Evolutionary conservation across 2,888 invertebrate species (phyloP), one percentile per base, ranked within the genome.

Genomic region (Oxycera nigricornis): DNA sequence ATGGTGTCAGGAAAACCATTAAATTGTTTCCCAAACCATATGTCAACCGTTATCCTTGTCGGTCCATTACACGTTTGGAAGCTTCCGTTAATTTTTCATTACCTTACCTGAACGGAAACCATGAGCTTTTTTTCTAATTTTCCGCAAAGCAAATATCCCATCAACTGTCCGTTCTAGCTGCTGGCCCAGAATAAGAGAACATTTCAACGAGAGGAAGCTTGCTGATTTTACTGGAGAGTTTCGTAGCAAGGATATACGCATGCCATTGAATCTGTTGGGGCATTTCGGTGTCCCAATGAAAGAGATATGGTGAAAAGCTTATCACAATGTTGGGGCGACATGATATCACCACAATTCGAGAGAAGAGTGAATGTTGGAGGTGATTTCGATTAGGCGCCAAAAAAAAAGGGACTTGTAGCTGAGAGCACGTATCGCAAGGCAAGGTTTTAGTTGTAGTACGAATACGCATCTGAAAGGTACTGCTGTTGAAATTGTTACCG

Each of bases 321-420:
- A 1, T 11, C 2, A 35, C 2, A n/a, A 20, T 7, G 17, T 31
- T n/a, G n/a, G n/a, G n/a, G n/a, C n/a, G n/a, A n/a, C n/a, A n/a
- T n/a, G n/a, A n/a, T n/a, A n/a, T n/a, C n/a, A n/a, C n/a, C n/a
- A n/a, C n/a, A n/a, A n/a, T n/a, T n/a, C n/a, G n/a, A n/a, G n/a
- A 6, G 11, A 20, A 41, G 65, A 30, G 30, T 59, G 30, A 65
- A 65, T 65, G 65, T 65, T 65, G 65, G 41, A 41, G 39, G 41
- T 65, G 39, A n/a, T 24, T 65, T 24, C 61, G 7, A 28, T 65
- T 65, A 24, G 65, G 65, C 65, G 65, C 65, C 65, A 65, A 65
- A n/a, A n/a, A n/a, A n/a, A n/a, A 62, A 65, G 24, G 65, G 41
- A 65, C 35, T 65, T 65, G 41, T 24, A 65, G 65, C 41, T 24